Evolutionary conservation across 2,888 invertebrate species (phyloP).

Genomic region (Norana najaformis): DNA sequence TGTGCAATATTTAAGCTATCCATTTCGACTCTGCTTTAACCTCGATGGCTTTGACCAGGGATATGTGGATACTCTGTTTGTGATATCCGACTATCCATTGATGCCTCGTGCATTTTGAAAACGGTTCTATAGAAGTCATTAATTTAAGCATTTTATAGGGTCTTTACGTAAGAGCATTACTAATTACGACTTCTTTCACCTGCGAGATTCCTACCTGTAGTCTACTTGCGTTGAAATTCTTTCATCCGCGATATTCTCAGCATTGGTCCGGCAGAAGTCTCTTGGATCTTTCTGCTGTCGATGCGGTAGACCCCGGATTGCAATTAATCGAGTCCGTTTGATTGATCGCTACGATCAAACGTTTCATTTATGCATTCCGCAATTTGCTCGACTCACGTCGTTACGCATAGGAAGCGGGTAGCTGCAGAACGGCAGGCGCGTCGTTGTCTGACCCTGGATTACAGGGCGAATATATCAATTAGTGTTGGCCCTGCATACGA

Average conservation of each 20-base stretch:
- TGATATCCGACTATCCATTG: background rate
- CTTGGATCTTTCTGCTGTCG: background rate
- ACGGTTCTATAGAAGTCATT: too few species aligned
- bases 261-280: background rate
- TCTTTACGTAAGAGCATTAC: too few species aligned
- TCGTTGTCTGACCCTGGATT: background rate
- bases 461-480: background rate
- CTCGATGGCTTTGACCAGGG: too few species aligned
- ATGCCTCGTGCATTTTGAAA: too few species aligned
- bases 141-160: too few species aligned
- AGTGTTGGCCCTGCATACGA: background rate
- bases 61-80: too few species aligned
- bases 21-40: too few species aligned
- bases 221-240: background rate
- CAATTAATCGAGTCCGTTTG: background rate
- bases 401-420: background rate
- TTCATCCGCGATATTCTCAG: too few species aligned
- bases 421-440: background rate
- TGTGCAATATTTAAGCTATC: too few species aligned
- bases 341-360: background rate
- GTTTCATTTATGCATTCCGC: background rate
- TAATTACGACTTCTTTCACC: too few species aligned
- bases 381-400: background rate
- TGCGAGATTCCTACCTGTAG: too few species aligned
- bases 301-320: background rate